A percentile compares a stretch with the other conserved stretches of the same genome.
Evolutionary conservation across 2,113 vertebrate species (phyloP).

Genomic region (Grallaria varia): DNA sequence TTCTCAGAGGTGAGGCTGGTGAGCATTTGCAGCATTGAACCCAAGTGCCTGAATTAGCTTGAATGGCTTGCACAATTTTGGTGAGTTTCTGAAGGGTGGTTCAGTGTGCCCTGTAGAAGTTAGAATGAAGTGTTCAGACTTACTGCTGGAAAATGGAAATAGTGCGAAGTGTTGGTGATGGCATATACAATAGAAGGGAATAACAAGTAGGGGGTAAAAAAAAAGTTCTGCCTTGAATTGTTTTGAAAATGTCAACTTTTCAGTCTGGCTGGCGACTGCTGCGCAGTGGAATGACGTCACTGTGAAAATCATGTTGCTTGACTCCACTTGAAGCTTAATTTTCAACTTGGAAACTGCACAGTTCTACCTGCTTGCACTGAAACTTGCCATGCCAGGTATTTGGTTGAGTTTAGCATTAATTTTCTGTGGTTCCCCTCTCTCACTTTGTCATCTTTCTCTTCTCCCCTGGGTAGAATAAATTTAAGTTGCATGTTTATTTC

Average conservation of each 20-base stretch:
- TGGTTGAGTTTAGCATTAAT: background rate
- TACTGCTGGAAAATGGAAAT: background rate
- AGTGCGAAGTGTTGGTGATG: background rate
- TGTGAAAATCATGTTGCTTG: background rate
- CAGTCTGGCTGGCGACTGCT: background rate
- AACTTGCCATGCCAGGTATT: background rate
- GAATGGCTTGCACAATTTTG: accelerated
- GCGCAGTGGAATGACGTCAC: accelerated
- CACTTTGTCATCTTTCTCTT: background rate
- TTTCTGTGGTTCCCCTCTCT: background rate
- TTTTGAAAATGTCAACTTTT: background rate
- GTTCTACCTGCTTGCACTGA: background rate
- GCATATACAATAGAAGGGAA: no score
- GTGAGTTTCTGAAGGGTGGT: background rate
- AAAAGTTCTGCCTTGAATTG: background rate
- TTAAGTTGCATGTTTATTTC: background rate
- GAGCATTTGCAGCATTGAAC: background rate
- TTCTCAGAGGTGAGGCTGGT: background rate
- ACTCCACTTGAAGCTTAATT: background rate
- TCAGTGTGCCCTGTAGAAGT: background rate
- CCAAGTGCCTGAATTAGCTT: background rate
- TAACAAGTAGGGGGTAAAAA: no score
- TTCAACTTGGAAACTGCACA: background rate
- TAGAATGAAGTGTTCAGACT: background rate
- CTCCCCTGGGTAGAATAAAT: background rate